These are phyloP conservation scores for Asarcornis scutulata DNA, from an alignment of 2,113 vertebrate species.

Conservation along the genomic window DNA sequence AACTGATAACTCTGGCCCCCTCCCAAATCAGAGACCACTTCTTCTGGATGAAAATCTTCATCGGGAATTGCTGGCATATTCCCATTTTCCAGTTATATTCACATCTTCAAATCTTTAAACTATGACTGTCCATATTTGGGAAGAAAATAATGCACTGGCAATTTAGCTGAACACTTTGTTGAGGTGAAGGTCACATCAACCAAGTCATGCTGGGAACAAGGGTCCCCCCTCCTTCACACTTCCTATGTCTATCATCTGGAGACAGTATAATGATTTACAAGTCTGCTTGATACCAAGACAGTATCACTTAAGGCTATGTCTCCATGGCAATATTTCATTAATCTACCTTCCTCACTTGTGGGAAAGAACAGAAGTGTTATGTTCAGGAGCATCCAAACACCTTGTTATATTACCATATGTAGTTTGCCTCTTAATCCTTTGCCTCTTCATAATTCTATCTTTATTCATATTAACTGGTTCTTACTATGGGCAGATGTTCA, in stretches of 20 bases:
- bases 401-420: background rate
- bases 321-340: background rate
- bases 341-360: background rate
- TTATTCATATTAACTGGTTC: background rate
- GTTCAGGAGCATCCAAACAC: background rate
- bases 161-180: background rate
- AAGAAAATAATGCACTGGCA: background rate
- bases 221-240: background rate
- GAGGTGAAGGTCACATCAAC: background rate
- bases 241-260: background rate
- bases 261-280: background rate
- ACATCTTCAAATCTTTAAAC: background rate
- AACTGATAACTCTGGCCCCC: no score
- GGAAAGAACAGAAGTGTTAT: background rate
- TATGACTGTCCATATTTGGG: fast-evolving
- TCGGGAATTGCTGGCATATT: background rate
- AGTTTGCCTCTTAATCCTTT: background rate
- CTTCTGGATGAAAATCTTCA: background rate
- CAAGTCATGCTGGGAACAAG: background rate
- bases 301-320: background rate
- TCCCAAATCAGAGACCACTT: background rate
- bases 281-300: background rate
- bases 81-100: background rate
- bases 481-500: background rate
- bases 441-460: background rate